Percentiles rank a stretch among this genome's conserved stretches.
Evolutionary conservation across 2,797 vertebrate genomes (phyloP).

Genomic region (Hypotaenidia philippensis): DNA sequence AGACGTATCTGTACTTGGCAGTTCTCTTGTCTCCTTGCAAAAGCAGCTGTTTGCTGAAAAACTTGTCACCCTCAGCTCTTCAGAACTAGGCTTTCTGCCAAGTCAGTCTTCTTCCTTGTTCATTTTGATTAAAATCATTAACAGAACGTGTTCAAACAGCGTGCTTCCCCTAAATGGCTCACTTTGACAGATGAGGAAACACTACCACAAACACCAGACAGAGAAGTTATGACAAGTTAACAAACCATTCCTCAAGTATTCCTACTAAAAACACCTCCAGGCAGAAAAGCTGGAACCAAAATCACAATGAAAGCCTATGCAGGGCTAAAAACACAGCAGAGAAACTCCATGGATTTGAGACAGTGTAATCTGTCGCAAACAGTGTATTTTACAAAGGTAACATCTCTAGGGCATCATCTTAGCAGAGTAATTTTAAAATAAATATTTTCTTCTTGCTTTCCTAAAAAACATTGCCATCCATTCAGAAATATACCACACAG

Average conservation of each 20-base stretch:
- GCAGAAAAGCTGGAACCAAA: background rate
- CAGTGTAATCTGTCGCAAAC: accelerated
- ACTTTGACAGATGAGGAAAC: background rate
- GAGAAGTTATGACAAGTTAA: background rate
- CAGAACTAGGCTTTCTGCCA: background rate
- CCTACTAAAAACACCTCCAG: background rate
- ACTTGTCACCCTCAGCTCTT: background rate
- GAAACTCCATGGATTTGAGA: background rate
- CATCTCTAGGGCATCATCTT: background rate
- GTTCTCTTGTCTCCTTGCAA: accelerated
- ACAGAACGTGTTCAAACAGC: background rate
- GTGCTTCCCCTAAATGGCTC: background rate
- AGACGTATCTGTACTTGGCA: background rate
- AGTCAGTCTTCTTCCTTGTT: background rate
- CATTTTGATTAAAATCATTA: background rate
- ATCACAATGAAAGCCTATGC: background rate
- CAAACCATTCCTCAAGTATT: background rate
- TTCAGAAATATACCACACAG: background rate
- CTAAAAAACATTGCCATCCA: background rate
- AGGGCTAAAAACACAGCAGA: background rate
- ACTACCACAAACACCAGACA: background rate
- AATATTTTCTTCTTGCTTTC: background rate
- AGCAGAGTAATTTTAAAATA: background rate
- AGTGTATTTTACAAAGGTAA: accelerated
- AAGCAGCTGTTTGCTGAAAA: background rate